Evolutionary conservation across 1,140 invertebrate genomes (phyloP), one percentile per base, ranked within the genome.

Genomic region (Andrena cerasifolii): DNA sequence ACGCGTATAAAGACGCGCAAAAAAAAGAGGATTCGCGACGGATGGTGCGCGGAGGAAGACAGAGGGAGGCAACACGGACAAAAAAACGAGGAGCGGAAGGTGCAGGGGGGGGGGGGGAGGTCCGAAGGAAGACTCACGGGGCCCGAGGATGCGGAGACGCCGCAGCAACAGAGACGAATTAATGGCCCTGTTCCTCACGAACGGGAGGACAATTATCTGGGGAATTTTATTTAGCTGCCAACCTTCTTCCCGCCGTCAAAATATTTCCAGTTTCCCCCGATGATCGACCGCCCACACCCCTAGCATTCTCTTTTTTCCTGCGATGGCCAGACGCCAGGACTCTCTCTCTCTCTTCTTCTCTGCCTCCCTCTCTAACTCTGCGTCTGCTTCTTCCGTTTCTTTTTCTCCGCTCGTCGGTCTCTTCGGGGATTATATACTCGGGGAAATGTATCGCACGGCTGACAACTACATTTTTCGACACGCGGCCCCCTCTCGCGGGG

Each of bases 221-320:
- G 28, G 74, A 75, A 85, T 85, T 79, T 85, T 85, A 85, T 84
- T 84, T 81, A 63, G 59, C 53, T 66, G 24, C 36, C 40, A 36
- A 67, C 63, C 40, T 53, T 63, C 72, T 47, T 47, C 51, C 43
- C 67, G 14, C n/a, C 58, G 83, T 85, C 82, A 81, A 81, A 85
- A 85, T 85, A 84, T 85, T 84, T 85, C 82, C 72, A 74, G 78
- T 67, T 62, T 81, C 70, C 53, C 66, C 36, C 74, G 70, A 84
- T 84, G 79, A 85, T 84, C 83, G 83, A 85, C 51, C 78, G 66
- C 12, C 71, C 49, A 45, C 18, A 36, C 45, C 16, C 49, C 16
- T 31, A 14, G 49, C 36, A 14, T 12, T 40, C 26, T 0, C 18
- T 45, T 53, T 47, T 36, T 33, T 65, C 28, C 40, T 58, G 28